Conservation (phyloP, 2,113 vertebrate genomes). For the Todiramphus chloris region DNA sequence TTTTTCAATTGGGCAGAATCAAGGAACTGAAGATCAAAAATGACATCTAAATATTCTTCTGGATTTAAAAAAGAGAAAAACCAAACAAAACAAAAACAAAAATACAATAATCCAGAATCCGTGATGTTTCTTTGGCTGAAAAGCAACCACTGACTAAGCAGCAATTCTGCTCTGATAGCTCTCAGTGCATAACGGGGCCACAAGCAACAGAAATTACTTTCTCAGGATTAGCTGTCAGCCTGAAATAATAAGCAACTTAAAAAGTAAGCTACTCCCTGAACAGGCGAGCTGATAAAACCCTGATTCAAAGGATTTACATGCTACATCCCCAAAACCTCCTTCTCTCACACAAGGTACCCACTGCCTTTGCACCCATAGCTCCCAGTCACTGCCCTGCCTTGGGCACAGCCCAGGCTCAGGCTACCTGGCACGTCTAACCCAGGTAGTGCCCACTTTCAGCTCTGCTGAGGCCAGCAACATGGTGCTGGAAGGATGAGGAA, state of each 20-base stretch:
- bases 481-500: neutral
- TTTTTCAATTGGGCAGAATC: conserved; percentile 31
- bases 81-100: neutral
- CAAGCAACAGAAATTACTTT: conserved; percentile 27
- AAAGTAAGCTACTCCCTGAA: neutral
- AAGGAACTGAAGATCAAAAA: neutral
- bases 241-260: conserved; percentile 48
- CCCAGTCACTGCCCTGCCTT: accelerated
- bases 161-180: neutral
- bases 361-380: neutral
- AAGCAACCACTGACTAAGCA: conserved; percentile 35
- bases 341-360: accelerated
- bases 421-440: neutral
- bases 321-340: neutral
- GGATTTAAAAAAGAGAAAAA: neutral
- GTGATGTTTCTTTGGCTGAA: conserved; percentile 23
- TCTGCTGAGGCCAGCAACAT: neutral
- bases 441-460: accelerated
- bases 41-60: conserved; percentile 16
- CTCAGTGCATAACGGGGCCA: neutral
- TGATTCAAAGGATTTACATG: neutral
- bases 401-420: neutral
- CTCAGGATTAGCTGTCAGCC: conserved; percentile 34
- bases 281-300: neutral
- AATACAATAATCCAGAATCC: conserved; percentile 16